Evolutionary conservation across 2,113 vertebrate species (phyloP).

Genomic region (Nettapus auritus): DNA sequence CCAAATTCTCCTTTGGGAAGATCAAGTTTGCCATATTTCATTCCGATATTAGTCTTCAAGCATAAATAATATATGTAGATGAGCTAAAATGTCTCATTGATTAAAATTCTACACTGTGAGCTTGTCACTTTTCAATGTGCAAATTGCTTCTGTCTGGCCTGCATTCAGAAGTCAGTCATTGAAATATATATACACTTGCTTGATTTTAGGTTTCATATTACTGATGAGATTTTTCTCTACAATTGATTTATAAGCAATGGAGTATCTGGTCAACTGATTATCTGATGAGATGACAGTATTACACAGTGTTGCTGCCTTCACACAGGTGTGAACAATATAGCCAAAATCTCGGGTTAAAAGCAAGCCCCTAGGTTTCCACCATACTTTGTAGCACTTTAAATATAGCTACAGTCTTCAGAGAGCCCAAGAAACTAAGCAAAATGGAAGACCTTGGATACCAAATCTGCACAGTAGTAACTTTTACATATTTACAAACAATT

Average conservation of each 20-base stretch:
- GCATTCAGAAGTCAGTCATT: slow-evolving; percentile 53
- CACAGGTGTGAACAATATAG: neutral
- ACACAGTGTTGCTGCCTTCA: neutral
- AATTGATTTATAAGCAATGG: neutral
- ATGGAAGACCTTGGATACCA: neutral
- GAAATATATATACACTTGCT: slow-evolving; percentile 22
- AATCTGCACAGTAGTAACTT: neutral
- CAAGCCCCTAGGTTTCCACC: neutral
- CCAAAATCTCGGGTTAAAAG: neutral
- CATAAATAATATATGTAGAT: slow-evolving; percentile 66
- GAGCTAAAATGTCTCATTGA: slow-evolving; percentile 60
- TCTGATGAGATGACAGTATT: neutral
- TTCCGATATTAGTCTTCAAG: slow-evolving; percentile 36
- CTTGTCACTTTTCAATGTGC: slow-evolving; percentile 58
- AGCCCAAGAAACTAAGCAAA: neutral
- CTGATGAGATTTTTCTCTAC: slow-evolving; percentile 9
- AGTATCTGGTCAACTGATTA: slow-evolving; percentile 34
- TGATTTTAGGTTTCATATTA: slow-evolving; percentile 43
- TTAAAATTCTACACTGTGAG: slow-evolving; percentile 60
- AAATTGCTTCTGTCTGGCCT: slow-evolving; percentile 66
- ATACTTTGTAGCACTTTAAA: neutral
- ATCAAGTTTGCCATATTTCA: slow-evolving; percentile 23
- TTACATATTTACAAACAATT: neutral
- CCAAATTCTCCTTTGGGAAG: neutral
- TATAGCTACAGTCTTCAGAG: neutral